phyloP scores from a whole-genome alignment of 2,888 invertebrate genomes.

The Cantharis flavilabris region DNA sequence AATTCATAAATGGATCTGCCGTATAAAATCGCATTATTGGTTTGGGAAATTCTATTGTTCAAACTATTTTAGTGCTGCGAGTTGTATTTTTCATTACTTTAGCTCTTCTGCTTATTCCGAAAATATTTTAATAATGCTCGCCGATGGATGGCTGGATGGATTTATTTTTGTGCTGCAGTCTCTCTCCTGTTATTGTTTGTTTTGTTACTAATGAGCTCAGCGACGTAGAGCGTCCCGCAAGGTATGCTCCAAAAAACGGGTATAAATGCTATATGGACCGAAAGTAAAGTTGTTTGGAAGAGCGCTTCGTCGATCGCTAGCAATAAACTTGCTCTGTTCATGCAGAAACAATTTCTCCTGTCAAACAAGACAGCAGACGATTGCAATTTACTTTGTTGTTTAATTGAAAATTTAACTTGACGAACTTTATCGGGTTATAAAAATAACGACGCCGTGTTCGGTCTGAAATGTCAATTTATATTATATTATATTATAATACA shows the following conservation, averaged over 20 bases:
- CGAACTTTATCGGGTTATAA: background rate
- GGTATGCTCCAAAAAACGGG: slow-evolving; percentile 18
- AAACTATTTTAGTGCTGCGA: slow-evolving; percentile 14
- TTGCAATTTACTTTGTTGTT: slow-evolving; percentile 22
- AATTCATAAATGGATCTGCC: slow-evolving; percentile 35
- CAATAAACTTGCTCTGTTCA: slow-evolving; percentile 38
- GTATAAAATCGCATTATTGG: slow-evolving; percentile 33
- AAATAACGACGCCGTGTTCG: background rate
- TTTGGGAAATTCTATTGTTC: slow-evolving; percentile 26
- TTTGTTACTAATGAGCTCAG: slow-evolving; percentile 28
- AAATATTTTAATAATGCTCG: background rate
- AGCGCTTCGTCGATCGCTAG: slow-evolving; percentile 36
- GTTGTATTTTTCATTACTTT: slow-evolving; percentile 13
- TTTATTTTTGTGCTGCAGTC: background rate
- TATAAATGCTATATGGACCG: slow-evolving; percentile 38
- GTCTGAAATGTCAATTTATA: background rate
- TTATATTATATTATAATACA: background rate
- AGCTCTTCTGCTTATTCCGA: background rate
- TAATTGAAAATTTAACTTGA: slow-evolving; percentile 17
- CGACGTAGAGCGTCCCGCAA: slow-evolving; percentile 22
- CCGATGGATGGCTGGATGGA: background rate
- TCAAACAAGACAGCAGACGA: slow-evolving; percentile 23
- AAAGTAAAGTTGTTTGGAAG: slow-evolving; percentile 39
- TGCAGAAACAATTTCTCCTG: slow-evolving; percentile 33
- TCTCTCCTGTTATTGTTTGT: slow-evolving; percentile 17